Evolutionary conservation across 2,113 vertebrate genomes (phyloP).

Genomic region (Triplophysa dalaica): DNA sequence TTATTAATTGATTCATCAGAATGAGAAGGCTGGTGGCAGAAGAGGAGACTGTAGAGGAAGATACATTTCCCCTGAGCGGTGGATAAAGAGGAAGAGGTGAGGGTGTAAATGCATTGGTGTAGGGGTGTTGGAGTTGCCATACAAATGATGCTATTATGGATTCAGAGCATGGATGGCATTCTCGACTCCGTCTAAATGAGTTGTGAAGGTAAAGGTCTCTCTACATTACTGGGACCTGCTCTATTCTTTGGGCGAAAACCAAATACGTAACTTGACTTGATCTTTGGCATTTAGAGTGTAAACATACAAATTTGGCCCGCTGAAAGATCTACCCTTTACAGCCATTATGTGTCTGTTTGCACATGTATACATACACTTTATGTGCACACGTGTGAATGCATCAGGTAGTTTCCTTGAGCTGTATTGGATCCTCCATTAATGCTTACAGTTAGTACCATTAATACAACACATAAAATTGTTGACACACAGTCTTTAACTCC

Average conservation of each 20-base stretch:
- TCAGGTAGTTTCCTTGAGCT: too few species aligned
- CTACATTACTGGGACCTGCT: conserved; percentile 2
- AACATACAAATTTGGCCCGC: not conserved
- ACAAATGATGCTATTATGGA: conserved; percentile 32
- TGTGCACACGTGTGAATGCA: not conserved
- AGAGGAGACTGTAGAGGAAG: conserved; percentile 22
- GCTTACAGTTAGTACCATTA: too few species aligned
- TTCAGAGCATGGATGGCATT: conserved; percentile 33
- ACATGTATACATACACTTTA: not conserved
- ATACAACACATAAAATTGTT: too few species aligned
- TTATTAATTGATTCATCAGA: conserved; percentile 53
- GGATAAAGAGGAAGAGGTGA: not conserved
- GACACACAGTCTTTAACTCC: too few species aligned
- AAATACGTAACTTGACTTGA: not conserved
- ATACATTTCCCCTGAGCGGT: conserved; percentile 40
- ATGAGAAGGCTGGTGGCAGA: conserved; percentile 38
- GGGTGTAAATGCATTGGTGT: not conserved
- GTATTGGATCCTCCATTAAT: too few species aligned
- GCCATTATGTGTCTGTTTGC: not conserved
- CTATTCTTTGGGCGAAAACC: not conserved
- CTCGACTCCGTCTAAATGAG: conserved; percentile 35
- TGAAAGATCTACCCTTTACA: not conserved
- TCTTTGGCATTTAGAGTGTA: not conserved
- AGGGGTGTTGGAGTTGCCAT: not conserved
- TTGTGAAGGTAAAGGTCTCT: conserved; percentile 30